Evolutionary conservation across 2,888 invertebrate genomes (phyloP), one percentile per base, ranked within the genome.

Genomic region (Pteria penguin): DNA sequence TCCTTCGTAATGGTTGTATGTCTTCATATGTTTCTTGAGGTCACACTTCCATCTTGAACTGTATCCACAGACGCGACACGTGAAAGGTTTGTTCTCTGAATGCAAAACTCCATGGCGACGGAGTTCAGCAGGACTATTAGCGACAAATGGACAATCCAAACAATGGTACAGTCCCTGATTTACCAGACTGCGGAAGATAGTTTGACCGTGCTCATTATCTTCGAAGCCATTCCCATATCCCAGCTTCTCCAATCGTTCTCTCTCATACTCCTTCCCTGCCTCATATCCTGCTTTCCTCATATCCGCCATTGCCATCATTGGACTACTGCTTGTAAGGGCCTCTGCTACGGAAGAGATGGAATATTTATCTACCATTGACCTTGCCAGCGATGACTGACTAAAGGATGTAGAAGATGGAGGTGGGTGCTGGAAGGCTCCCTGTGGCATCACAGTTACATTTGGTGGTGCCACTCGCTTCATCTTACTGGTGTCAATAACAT

Each of bases 41-140:
- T 91, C 91, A 79, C 90, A 90, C 71, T 90, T 91, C 91, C 91
- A 91, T 68, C 90, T 86, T 22, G 90, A 88, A 60, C 89, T 87
- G 79, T 91, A 91, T 8, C 88, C 88, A 83, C 91, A 91, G 31
- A 87, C 84, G 18, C 82, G 78, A 75, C 91, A 91, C 29, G 77
- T 83, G 76, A 88, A 91, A 18, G 91, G 91, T 65, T 91, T 91
- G 75, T 88, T 88, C 60, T 91, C 91, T 1, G 90, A 90, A 77
- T 91, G 91, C 4, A 91, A 83, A 4, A 89, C 84, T 11, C 86
- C 81, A 78, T 91, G 91, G 14, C 90, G 84, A 67, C 87, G 87
- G 29, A 91, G 85, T 73, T 91, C 91, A 0, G 91, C 90, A 22
- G 88, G 88, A 72, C 89, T 91, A 73, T 86, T 85, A 11, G 88